A percentile compares a stretch with the other conserved stretches of the same genome.
phyloP scores from a whole-genome alignment of 2,888 invertebrate genomes.

The Heliconius ismenius region DNA sequence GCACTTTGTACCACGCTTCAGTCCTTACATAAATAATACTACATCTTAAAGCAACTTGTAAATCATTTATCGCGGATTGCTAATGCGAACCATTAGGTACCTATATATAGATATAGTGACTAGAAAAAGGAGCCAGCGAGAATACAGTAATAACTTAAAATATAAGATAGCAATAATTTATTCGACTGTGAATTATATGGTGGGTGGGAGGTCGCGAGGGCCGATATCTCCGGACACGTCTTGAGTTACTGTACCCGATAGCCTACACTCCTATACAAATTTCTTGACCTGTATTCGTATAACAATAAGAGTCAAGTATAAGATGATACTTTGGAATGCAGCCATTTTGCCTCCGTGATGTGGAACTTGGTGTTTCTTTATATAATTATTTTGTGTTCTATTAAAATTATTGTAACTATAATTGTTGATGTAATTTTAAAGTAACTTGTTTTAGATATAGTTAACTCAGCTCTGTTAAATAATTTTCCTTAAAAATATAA shows the following conservation, averaged over 20 bases:
- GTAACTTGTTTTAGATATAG: not conserved
- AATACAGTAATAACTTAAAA: slow-evolving; percentile 49
- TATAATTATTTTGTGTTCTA: slow-evolving; percentile 42
- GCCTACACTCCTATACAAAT: slow-evolving; percentile 35
- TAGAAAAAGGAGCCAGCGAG: slow-evolving; percentile 59
- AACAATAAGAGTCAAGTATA: slow-evolving; percentile 37
- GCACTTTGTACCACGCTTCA: slow-evolving; percentile 39
- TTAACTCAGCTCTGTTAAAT: not conserved
- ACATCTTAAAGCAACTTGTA: slow-evolving; percentile 35
- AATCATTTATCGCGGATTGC: slow-evolving; percentile 55
- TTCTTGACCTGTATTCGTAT: slow-evolving; percentile 38
- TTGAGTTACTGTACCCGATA: slow-evolving; percentile 50
- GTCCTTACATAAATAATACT: slow-evolving; percentile 40
- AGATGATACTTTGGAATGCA: slow-evolving; percentile 49
- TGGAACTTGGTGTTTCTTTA: slow-evolving; percentile 45
- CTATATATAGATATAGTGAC: slow-evolving; percentile 43
- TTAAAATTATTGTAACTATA: slow-evolving; percentile 25
- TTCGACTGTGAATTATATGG: slow-evolving; percentile 74
- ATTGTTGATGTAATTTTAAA: slow-evolving; percentile 6
- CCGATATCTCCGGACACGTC: slow-evolving; percentile 58
- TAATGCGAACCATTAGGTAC: slow-evolving; percentile 42
- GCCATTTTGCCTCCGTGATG: slow-evolving; percentile 51
- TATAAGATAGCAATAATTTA: slow-evolving; percentile 74
- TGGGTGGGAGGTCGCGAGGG: slow-evolving; percentile 64
- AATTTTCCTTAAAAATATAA: not conserved